A percentile compares a stretch with the other conserved stretches of the same genome.
These are phyloP conservation scores for Venusia cambrica DNA, from an alignment of 2,888 invertebrate genomes.

Conservation along the genomic window DNA sequence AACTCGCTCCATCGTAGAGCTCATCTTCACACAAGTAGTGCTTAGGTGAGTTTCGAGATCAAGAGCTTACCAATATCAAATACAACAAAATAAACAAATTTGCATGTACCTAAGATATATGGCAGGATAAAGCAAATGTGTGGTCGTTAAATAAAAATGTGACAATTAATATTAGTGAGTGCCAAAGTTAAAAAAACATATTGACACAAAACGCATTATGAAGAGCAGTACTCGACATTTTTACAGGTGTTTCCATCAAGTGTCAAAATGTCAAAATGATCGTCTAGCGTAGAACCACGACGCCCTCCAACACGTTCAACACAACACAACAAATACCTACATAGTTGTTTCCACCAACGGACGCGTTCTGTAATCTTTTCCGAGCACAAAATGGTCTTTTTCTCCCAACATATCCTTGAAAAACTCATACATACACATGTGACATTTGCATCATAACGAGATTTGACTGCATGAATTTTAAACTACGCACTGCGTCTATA, in stretches of 20 bases:
- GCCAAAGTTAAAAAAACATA: too few relatives aligned
- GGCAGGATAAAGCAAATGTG: too few relatives aligned
- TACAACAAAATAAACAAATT: too few relatives aligned
- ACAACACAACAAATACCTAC: slow-evolving; percentile 42
- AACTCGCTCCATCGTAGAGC: too few relatives aligned
- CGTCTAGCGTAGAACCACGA: slow-evolving; percentile 12
- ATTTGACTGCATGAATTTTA: slow-evolving; percentile 82
- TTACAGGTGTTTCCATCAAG: slow-evolving; percentile 15
- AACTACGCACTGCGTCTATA: slow-evolving; percentile 29
- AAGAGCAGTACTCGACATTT: slow-evolving; percentile 12
- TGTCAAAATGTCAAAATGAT: slow-evolving; percentile 10
- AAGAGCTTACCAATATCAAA: too few relatives aligned
- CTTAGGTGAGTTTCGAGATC: too few relatives aligned
- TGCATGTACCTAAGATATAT: too few relatives aligned
- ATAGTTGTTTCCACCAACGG: slow-evolving; percentile 26
- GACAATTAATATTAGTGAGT: too few relatives aligned
- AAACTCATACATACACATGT: slow-evolving; percentile 25
- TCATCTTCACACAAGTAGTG: too few relatives aligned
- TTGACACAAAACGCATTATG: too few relatives aligned
- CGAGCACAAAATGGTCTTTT: slow-evolving; percentile 56
- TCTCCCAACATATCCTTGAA: slow-evolving; percentile 42
- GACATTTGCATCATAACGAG: slow-evolving; percentile 82
- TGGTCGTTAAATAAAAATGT: too few relatives aligned
- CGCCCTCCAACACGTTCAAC: slow-evolving; percentile 17
- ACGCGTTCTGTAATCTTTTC: slow-evolving; percentile 16